Percentiles rank a stretch among this genome's conserved stretches.
Conservation (phyloP, 2,113 vertebrate species). For the Oreochromis tanganicae region DNA sequence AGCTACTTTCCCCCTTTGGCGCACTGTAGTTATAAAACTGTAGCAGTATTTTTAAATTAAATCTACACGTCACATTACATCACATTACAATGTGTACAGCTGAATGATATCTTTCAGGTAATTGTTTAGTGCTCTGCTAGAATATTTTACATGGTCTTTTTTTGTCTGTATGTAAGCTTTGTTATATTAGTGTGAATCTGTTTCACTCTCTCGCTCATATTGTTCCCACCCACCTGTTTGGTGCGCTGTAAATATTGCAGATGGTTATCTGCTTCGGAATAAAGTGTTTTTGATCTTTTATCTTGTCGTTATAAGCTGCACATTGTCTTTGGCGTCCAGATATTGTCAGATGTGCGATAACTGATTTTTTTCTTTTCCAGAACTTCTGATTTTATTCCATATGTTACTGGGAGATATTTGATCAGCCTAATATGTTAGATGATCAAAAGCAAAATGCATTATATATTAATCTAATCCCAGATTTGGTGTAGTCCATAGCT, state of each 20-base stretch:
- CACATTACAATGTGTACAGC: not conserved
- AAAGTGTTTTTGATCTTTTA: not conserved
- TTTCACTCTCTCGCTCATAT: not conserved
- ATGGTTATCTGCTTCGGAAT: not conserved
- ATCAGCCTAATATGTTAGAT: not conserved
- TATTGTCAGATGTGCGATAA: not conserved
- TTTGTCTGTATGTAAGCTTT: not conserved
- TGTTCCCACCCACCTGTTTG: not conserved
- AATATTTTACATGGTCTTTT: not conserved
- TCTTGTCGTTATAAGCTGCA: not conserved
- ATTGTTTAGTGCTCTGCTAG: not conserved
- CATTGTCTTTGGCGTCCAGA: not conserved
- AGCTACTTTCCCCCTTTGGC: not conserved
- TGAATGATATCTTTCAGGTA: not conserved
- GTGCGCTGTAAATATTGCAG: not conserved
- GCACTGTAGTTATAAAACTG: not conserved
- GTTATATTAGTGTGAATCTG: not conserved
- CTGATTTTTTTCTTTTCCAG: not conserved
- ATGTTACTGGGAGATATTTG: not conserved
- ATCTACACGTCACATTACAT: not conserved
- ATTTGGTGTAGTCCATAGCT: conserved; percentile 52
- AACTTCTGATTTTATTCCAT: not conserved
- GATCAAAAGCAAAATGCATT: conserved; percentile 25
- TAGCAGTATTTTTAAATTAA: not conserved
- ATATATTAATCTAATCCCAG: conserved; percentile 61